These are phyloP conservation scores for Larimichthys polyactis DNA, from an alignment of 2,113 vertebrate genomes.

Conservation along the genomic window DNA sequence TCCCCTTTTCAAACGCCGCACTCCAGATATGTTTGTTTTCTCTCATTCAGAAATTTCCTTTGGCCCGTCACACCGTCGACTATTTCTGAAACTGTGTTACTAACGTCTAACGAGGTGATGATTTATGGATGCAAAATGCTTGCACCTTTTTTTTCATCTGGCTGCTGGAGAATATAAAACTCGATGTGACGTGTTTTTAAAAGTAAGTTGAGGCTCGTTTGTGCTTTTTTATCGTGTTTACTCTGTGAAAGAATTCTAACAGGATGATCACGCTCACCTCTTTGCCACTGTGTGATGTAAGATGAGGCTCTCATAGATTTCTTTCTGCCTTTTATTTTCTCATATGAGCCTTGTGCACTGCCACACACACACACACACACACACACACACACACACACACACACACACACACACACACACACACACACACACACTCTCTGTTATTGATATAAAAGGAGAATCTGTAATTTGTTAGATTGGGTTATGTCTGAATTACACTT, in stretches of 20 bases:
- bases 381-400: neutral
- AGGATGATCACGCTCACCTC: slow-evolving; percentile 14
- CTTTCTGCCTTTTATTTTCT: slow-evolving; percentile 11
- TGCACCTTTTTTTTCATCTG: neutral
- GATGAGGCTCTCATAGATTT: slow-evolving; percentile 9
- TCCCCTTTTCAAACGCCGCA: neutral
- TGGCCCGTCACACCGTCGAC: neutral
- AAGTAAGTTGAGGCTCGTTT: neutral
- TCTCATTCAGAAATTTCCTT: neutral
- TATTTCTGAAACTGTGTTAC: neutral
- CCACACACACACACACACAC: neutral
- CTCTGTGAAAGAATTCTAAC: slow-evolving; percentile 10
- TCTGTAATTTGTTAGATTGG: slow-evolving; percentile 56
- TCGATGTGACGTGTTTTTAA: neutral
- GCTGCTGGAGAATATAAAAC: neutral
- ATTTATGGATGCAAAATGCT: neutral
- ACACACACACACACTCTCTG: neutral
- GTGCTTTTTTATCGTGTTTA: slow-evolving; percentile 20
- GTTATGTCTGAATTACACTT: slow-evolving; percentile 62
- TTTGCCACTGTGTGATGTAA: neutral
- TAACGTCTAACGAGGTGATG: neutral
- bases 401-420: neutral
- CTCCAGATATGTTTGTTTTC: neutral
- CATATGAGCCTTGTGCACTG: neutral
- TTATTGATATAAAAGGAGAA: slow-evolving; percentile 37